phyloP scores from a whole-genome alignment of 2,797 vertebrate genomes.

The Phylloscopus collybita region DNA sequence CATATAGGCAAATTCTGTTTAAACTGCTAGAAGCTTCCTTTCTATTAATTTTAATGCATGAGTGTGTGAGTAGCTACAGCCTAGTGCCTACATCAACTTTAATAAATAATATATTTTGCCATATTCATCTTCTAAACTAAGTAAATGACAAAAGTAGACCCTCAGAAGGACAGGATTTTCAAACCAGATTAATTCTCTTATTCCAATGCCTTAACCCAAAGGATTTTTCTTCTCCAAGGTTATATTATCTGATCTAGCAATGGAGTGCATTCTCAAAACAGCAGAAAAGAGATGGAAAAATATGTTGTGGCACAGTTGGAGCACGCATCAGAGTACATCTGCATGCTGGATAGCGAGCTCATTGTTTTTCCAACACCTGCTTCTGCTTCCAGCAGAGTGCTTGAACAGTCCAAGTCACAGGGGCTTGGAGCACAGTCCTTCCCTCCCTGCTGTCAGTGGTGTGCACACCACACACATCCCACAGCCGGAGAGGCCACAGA shows the following conservation, averaged over 20 bases:
- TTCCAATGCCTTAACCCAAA: conserved; percentile 26
- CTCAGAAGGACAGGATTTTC: conserved; percentile 47
- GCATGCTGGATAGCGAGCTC: background rate
- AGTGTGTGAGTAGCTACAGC: conserved; percentile 13
- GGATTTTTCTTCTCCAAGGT: conserved; percentile 26
- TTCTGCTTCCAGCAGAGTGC: background rate
- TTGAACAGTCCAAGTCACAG: background rate
- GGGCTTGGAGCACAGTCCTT: background rate
- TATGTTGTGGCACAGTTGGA: background rate
- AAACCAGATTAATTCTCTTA: conserved; percentile 14
- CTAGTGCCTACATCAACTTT: conserved; percentile 50
- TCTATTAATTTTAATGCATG: conserved; percentile 69
- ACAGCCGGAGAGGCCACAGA: background rate
- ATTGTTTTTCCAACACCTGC: background rate
- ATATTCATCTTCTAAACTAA: conserved; percentile 64
- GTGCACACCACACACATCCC: background rate
- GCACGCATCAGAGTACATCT: background rate
- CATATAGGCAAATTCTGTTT: conserved; percentile 41
- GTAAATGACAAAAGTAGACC: conserved; percentile 61
- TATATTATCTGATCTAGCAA: background rate
- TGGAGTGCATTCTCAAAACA: background rate
- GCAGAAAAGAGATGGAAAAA: conserved; percentile 1
- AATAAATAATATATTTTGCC: conserved; percentile 72
- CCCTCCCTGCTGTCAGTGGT: background rate
- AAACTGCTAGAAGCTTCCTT: conserved; percentile 56